These are phyloP conservation scores for Perca schrenkii DNA, from an alignment of 2,113 vertebrate species.

Conservation along the genomic window DNA sequence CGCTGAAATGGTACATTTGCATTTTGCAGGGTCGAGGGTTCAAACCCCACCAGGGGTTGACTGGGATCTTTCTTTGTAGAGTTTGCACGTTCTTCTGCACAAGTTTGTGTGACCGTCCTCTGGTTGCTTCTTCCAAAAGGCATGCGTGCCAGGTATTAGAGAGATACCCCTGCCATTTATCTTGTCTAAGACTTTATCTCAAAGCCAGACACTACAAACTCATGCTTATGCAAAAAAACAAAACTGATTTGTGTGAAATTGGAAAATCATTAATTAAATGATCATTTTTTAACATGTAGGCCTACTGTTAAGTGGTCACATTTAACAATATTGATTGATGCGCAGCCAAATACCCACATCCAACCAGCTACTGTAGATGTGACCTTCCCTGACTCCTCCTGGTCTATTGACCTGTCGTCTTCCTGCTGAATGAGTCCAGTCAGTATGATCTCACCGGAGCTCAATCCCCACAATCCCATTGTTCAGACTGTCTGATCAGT, in stretches of 20 bases:
- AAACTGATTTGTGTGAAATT: neutral
- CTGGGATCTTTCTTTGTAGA: neutral
- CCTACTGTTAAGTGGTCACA: neutral
- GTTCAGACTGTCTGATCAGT: conserved; percentile 50
- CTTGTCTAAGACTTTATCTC: neutral
- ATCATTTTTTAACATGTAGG: neutral
- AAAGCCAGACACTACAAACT: no score
- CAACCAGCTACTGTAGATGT: conserved; percentile 6
- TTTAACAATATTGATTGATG: neutral
- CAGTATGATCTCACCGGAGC: conserved; percentile 75
- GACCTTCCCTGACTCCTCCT: conserved; percentile 48
- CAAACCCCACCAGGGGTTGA: neutral
- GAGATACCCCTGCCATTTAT: neutral
- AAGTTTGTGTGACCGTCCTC: neutral
- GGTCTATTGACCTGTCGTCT: conserved; percentile 56
- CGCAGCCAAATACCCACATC: conserved; percentile 20
- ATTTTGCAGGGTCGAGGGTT: neutral
- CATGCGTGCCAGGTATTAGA: neutral
- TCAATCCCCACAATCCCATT: conserved; percentile 63
- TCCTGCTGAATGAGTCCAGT: conserved; percentile 69
- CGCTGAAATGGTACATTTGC: neutral
- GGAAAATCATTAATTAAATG: neutral
- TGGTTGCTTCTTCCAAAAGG: neutral
- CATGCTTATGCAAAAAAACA: no score
- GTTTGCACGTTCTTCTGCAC: neutral